phyloP scores from a whole-genome alignment of 1,140 invertebrate species.

The Delia radicum region DNA sequence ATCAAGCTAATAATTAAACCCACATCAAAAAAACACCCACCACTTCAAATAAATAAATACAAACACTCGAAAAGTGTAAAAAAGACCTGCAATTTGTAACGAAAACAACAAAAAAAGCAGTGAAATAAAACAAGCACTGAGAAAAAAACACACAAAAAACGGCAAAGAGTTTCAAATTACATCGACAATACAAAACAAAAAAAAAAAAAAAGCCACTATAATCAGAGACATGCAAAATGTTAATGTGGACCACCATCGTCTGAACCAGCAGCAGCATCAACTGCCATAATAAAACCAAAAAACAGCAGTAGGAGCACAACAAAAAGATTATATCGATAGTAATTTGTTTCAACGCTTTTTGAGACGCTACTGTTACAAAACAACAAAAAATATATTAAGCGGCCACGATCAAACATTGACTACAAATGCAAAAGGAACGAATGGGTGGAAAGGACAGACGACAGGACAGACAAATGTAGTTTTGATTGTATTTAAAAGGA shows the following conservation, averaged over 20 bases:
- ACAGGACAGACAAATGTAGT: neutral
- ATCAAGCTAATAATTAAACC: neutral
- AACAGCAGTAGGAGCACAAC: constrained; percentile 14
- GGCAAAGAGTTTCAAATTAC: constrained; percentile 24
- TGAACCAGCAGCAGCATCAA: neutral
- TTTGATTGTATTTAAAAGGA: neutral
- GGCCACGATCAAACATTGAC: constrained; percentile 18
- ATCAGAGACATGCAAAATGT: constrained; percentile 25
- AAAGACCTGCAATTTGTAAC: constrained; percentile 19
- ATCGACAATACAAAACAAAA: constrained; percentile 2
- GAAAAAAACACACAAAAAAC: neutral
- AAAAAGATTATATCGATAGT: constrained; percentile 25
- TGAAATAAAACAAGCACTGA: neutral
- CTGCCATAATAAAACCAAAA: neutral
- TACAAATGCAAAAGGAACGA: neutral
- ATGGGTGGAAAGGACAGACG: neutral
- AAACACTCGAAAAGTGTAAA: neutral
- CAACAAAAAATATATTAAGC: neutral
- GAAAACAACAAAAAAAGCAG: neutral
- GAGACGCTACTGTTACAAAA: constrained; percentile 25
- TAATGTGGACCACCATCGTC: constrained; percentile 26
- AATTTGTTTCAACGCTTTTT: constrained; percentile 25
- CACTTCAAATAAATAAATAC: neutral
- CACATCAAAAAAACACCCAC: neutral
- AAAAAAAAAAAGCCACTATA: neutral